Base-by-base conservation (phyloP, 2,888 invertebrate genomes). In the Xanthorhoe designata region DNA sequence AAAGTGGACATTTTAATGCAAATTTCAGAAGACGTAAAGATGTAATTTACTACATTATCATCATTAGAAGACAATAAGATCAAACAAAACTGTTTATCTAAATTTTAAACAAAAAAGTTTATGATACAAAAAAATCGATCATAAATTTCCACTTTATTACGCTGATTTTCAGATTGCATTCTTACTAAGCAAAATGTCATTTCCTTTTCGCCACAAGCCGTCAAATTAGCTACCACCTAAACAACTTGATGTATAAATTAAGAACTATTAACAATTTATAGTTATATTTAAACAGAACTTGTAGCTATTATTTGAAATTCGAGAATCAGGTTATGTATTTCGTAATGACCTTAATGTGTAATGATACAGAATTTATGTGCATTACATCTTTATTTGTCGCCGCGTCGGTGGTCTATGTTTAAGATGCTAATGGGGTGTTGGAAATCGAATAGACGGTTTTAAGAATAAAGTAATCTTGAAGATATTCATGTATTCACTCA, bases 1-100 rank as follows among this genome's bases (percentile, higher is more conserved):
- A 75, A 75, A 75, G 73, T 64, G 55, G 49, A 59, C 68, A 71
- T 75, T 75, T 69, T 70, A 71, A 75, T 75, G 73, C 62, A 61
- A 74, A 74, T 73, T 56, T 55, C 50, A 55, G 61, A 62, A 69
- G 68, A 72, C 66, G 70, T 70, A 70, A 69, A 69, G 55, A 71
- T 62, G 59, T 55, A 18, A 71, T 69, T 70, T 66, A 69, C 68
- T 68, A 55, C 68, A 59, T 61, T 70, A 68, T 66, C 66, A 63
- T 61, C 57, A 60, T 67, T 55, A 67, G 15, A 18, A 60, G 56
- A 68, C 51, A 65, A 68, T 55, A 55, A 19, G 53, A 50, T 53
- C 13, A 4, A 45, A 24, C 35, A 53, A 18, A 50, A 47, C 13
- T 7, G 6, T 24, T 35, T 54, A 13, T 55, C 13, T n/a, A 42